Evolutionary conservation across 2,888 invertebrate genomes (phyloP), one percentile per base, ranked within the genome.

Genomic region (Andrena bicolor): DNA sequence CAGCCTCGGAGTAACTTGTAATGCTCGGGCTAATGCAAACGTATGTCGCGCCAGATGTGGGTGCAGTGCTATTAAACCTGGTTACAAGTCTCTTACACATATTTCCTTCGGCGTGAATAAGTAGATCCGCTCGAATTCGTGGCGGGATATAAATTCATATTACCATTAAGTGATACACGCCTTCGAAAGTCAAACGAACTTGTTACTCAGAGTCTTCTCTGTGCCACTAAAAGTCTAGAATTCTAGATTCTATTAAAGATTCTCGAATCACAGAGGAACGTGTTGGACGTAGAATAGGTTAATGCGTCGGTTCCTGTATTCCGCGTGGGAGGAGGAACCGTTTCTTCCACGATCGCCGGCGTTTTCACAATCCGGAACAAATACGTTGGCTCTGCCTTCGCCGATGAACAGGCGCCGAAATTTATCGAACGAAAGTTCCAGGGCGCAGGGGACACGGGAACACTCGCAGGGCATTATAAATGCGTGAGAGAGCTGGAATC

Each of bases 351-450:
- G 65, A 77, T 53, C 64, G 30, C n/a, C 60, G n/a, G 20, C 1
- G 2, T 77, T 65, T 66, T 48, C 70, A 70, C 49, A 20, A 64
- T 49, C 49, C 35, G 13, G 56, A 63, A 56, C 61, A 26, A 77
- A 75, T 16, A 16, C 20, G 32, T 41, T n/a, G 48, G 51, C 26
- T 61, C 71, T 23, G 30, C 53, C 56, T 35, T 60, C 66, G 70
- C 5, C n/a, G 16, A 32, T 23, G n/a, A 20, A 41, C 64, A 10
- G 35, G 32, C 51, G 35, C 71, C 80, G 70, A 81, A 86, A 86
- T 85, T 87, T 86, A 86, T 86, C 87, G 78, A 10, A 68, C 63
- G 76, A 72, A 70, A 69, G 76, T 82, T 82, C 48, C 51, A 1
- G n/a, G 76, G 26, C 48, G 56, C 53, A 49, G 71, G 77, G 77